phyloP scores from a whole-genome alignment of 1,140 invertebrate species.

The Zaprionus inermis region DNA sequence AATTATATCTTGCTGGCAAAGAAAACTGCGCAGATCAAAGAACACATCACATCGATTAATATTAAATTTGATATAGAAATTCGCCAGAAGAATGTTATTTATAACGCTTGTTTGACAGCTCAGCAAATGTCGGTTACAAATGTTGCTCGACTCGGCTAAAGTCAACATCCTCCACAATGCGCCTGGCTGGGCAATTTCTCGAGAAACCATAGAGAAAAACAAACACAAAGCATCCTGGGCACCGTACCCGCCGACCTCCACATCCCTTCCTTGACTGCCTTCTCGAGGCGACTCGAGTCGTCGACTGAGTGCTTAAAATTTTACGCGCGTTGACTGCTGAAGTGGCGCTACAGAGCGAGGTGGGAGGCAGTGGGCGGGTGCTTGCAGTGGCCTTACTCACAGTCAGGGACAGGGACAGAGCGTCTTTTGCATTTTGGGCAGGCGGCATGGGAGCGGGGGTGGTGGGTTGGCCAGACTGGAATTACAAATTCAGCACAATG shows the following conservation, averaged over 20 bases:
- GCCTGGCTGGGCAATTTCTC: constrained; percentile 63
- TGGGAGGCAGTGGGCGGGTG: neutral
- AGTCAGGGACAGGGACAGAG: constrained; percentile 72
- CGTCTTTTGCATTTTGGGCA: constrained; percentile 64
- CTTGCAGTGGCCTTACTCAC: constrained; percentile 66
- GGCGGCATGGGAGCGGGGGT: neutral
- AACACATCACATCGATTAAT: neutral
- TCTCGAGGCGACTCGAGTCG: constrained; percentile 31
- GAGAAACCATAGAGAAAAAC: constrained; percentile 27
- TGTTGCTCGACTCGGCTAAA: constrained; percentile 33
- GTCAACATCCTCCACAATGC: constrained; percentile 53
- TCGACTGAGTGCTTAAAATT: constrained; percentile 67
- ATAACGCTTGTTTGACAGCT: constrained; percentile 18
- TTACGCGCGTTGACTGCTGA: constrained; percentile 77
- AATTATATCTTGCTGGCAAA: neutral
- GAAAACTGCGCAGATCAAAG: neutral
- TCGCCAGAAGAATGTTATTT: neutral
- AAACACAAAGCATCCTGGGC: constrained; percentile 1
- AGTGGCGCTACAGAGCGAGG: constrained; percentile 36
- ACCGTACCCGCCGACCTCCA: neutral
- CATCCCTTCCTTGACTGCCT: neutral
- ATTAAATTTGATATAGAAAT: constrained; percentile 2
- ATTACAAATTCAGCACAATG: constrained; percentile 84
- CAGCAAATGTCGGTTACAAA: constrained; percentile 23
- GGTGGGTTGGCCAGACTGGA: constrained; percentile 64